phyloP scores from a whole-genome alignment of 2,797 vertebrate genomes.

The Lepilemur septentrionalis region DNA sequence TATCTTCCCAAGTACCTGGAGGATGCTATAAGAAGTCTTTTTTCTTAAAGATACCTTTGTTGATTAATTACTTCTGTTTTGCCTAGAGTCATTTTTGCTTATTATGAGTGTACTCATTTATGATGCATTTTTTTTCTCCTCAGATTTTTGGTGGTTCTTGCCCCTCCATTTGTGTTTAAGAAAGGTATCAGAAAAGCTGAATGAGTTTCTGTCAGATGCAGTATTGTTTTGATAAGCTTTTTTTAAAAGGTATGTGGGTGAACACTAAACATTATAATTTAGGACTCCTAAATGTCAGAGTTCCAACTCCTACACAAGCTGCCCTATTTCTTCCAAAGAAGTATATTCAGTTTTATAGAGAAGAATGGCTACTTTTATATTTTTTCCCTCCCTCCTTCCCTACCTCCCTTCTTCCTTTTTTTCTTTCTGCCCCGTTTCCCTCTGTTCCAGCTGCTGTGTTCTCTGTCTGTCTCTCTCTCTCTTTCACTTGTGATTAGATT shows the following conservation, averaged over 20 bases:
- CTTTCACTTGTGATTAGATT: not conserved
- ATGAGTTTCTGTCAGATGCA: not conserved
- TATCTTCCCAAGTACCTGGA: not conserved
- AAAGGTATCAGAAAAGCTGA: not conserved
- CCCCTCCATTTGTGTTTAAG: not conserved
- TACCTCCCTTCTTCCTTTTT: rapidly evolving
- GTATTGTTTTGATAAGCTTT: not conserved
- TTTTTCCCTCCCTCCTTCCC: rapidly evolving
- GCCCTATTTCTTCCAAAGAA: not conserved
- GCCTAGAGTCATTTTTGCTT: not conserved
- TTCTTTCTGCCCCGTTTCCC: rapidly evolving
- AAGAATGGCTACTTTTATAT: not conserved
- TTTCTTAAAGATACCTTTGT: not conserved
- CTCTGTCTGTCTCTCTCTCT: not conserved
- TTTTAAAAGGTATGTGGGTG: not conserved
- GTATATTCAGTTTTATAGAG: not conserved
- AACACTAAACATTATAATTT: not conserved
- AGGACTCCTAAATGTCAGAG: not conserved
- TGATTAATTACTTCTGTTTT: not conserved
- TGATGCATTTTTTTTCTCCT: not conserved
- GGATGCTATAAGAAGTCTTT: not conserved
- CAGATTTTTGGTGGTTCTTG: not conserved
- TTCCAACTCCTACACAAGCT: not conserved
- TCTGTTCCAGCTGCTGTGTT: not conserved
- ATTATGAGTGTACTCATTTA: slow-evolving; percentile 4